phyloP scores from a whole-genome alignment of 2,797 vertebrate genomes.

The Alfaro cultratus region DNA sequence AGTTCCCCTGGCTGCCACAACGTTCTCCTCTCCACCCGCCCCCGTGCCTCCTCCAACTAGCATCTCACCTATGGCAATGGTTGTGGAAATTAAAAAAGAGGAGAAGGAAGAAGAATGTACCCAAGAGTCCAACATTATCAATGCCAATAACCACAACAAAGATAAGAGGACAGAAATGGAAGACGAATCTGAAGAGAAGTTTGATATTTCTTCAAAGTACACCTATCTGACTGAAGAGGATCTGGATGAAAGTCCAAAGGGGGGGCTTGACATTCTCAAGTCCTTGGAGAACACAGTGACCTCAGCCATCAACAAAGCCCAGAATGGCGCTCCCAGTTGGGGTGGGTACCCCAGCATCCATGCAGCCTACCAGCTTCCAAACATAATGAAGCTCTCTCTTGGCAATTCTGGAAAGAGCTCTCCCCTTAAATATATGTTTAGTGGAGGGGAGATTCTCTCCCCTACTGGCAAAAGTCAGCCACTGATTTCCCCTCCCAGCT shows the following conservation, averaged over 20 bases:
- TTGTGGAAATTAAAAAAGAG: constrained; percentile 94
- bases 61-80: constrained; percentile 84
- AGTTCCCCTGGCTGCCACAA: constrained; percentile 94
- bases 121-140: constrained; percentile 81
- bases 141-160: constrained; percentile 73
- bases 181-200: constrained; percentile 92
- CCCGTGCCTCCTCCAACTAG: constrained; percentile 88
- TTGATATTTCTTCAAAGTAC: constrained; percentile 95
- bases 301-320: constrained; percentile 98
- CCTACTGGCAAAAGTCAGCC: constrained; percentile 88
- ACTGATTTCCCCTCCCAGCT: constrained; percentile 88
- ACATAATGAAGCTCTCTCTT: constrained; percentile 97
- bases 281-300: constrained; percentile 98
- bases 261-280: constrained; percentile 96
- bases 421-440: constrained; percentile 91
- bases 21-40: constrained; percentile 93
- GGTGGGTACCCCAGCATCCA: constrained; percentile 99
- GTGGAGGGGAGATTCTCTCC: constrained; percentile 88
- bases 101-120: constrained; percentile 89
- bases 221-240: constrained; percentile 96
- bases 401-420: constrained; percentile 90
- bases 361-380: constrained; percentile 98
- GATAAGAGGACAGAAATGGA: constrained; percentile 85
- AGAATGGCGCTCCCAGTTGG: constrained; percentile 98
- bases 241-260: constrained; percentile 96